phyloP scores from a whole-genome alignment of 2,888 invertebrate species.

The Apodemia zela region DNA sequence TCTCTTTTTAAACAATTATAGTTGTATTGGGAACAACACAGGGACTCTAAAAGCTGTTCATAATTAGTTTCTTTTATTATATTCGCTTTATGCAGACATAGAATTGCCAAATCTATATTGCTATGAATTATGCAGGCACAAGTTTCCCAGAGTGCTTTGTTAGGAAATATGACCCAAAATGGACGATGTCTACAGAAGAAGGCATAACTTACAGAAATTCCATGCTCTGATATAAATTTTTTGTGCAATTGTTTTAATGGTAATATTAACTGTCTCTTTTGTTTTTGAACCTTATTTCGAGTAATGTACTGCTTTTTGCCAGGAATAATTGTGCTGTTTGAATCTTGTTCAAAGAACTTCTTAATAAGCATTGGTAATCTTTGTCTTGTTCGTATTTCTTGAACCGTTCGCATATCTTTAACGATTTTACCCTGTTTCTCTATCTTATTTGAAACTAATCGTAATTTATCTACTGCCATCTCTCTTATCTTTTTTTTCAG shows the following conservation, averaged over 20 bases:
- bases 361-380: not conserved
- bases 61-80: not conserved
- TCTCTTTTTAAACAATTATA: not conserved
- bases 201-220: conserved; percentile 1
- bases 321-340: not conserved
- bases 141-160: not conserved
- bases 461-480: not conserved
- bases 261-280: not conserved
- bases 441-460: not conserved
- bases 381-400: not conserved
- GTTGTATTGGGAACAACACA: not conserved
- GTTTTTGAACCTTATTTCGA: conserved; percentile 1
- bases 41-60: not conserved
- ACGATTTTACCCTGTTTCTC: not conserved
- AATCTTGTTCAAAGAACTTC: conserved; percentile 2
- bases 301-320: not conserved
- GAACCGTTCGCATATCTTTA: not conserved
- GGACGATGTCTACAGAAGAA: not conserved
- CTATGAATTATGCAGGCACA: conserved; percentile 2
- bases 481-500: not conserved
- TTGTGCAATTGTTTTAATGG: conserved; percentile 2
- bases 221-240: not conserved
- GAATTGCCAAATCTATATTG: not conserved
- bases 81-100: not conserved
- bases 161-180: conserved; percentile 6